Percentiles rank a stretch among this genome's conserved stretches.
phyloP scores from a whole-genome alignment of 1,140 invertebrate genomes.

The Euglossa dilemma region DNA sequence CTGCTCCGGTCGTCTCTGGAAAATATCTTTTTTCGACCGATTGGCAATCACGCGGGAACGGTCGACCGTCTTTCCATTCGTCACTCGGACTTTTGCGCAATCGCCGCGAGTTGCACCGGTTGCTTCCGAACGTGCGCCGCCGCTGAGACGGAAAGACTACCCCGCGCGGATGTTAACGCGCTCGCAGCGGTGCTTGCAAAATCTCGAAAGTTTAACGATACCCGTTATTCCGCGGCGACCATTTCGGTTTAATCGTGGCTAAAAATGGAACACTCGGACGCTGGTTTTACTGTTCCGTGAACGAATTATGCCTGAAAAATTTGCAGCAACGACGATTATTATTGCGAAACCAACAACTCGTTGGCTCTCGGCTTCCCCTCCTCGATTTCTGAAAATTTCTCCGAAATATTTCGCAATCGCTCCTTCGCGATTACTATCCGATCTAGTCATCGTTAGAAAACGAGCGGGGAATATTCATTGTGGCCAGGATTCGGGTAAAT shows the following conservation, averaged over 20 bases:
- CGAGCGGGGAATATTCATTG: background rate
- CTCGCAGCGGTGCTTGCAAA: constrained; percentile 68
- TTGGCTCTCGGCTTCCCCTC: background rate
- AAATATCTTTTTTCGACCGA: constrained; percentile 34
- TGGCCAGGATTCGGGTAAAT: background rate
- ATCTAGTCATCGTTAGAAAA: background rate
- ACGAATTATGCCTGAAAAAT: background rate
- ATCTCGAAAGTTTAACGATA: constrained; percentile 76
- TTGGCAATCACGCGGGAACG: constrained; percentile 50
- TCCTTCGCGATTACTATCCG: background rate
- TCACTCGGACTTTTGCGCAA: constrained; percentile 56
- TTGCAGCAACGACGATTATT: background rate
- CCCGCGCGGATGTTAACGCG: constrained; percentile 48
- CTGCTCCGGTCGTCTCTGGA: background rate
- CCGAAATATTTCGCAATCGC: background rate
- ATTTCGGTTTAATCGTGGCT: constrained; percentile 51
- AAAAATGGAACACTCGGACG: constrained; percentile 57
- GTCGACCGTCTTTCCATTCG: constrained; percentile 18
- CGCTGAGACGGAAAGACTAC: constrained; percentile 26
- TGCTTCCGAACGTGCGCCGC: constrained; percentile 4
- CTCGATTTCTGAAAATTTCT: background rate
- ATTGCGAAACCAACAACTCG: background rate
- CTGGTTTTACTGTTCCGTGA: constrained; percentile 27
- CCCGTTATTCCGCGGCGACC: constrained; percentile 72
- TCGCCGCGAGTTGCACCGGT: constrained; percentile 35